Evolutionary conservation across 1,140 invertebrate genomes (phyloP).

Genomic region (Lordiphosa stackelbergi): DNA sequence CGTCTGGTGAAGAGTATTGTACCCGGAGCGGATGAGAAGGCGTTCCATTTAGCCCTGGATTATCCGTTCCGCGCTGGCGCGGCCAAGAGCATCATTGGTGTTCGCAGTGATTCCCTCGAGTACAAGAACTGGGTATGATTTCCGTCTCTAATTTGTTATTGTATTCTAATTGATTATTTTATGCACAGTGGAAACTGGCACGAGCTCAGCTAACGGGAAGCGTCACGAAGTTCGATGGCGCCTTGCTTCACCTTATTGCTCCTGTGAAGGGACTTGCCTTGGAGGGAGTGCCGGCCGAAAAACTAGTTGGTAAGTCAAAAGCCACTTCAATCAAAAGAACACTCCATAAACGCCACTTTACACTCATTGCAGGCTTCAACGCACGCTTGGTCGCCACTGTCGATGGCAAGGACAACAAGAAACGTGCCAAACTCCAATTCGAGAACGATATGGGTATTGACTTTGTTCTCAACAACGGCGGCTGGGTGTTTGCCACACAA

Average conservation of each 20-base stretch:
- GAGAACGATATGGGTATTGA: slow-evolving; percentile 80
- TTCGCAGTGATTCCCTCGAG: slow-evolving; percentile 67
- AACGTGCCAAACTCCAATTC: slow-evolving; percentile 78
- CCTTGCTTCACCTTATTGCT: slow-evolving; percentile 59
- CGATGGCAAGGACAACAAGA: slow-evolving; percentile 80
- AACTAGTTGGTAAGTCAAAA: slow-evolving; percentile 56
- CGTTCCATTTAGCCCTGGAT: slow-evolving; percentile 79
- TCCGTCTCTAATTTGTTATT: no score
- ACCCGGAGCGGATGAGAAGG: slow-evolving; percentile 76
- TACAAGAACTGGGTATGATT: slow-evolving; percentile 67
- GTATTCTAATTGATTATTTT: slow-evolving; percentile 1
- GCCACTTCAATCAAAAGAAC: no score
- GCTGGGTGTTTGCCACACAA: slow-evolving; percentile 69
- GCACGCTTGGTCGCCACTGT: slow-evolving; percentile 78
- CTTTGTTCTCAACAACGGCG: slow-evolving; percentile 61
- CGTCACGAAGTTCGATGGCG: slow-evolving; percentile 57
- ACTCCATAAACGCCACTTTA: slow-evolving; percentile 38
- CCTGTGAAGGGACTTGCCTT: slow-evolving; percentile 65
- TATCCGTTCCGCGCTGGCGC: slow-evolving; percentile 82
- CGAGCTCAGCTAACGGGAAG: slow-evolving; percentile 51
- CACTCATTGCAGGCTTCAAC: slow-evolving; percentile 67
- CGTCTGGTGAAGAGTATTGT: slow-evolving; percentile 42
- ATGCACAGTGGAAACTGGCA: slow-evolving; percentile 54
- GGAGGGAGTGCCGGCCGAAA: slow-evolving; percentile 58
- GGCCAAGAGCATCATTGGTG: slow-evolving; percentile 80